Base-by-base conservation (phyloP, 2,797 vertebrate species). In the Arrhamphus sclerolepis region DNA sequence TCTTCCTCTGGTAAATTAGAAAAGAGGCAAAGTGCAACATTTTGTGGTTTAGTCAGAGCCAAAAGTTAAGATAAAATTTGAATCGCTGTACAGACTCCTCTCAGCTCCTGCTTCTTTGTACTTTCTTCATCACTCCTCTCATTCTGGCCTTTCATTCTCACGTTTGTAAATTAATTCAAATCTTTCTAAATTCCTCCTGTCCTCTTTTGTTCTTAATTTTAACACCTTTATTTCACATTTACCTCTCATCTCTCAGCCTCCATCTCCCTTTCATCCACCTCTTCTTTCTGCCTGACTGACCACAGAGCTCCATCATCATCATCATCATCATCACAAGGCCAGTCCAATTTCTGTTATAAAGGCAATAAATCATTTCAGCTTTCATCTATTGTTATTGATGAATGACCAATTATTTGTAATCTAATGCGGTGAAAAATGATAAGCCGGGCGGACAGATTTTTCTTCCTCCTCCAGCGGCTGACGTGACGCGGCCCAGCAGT, bases 351-450 rank as follows among this genome's bases (percentile, higher is more conserved):
- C 78, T 71, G 57, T 56, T 64, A 89, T 82, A 91, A 94, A 89
- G 88, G 95, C 93, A 93, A 98, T 99, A 98, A 98, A 98, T 99
- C 97, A 99, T 94, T 95, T 93, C 94, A 95, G 89, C 94, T 96
- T 94, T 96, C 96, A 95, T 96, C 95, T 94, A 95, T 95, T 95
- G 95, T 96, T 97, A 97, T 96, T 98, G 96, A 99, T 97, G 95
- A 98, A 97, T 91, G 94, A 93, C 94, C 95, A 96, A 96, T 97
- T 98, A 98, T 98, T 97, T 97, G 95, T 96, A 95, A 94, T 96
- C 95, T 96, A 96, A 96, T 97, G 92, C 91, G 91, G 90, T 70
- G 77, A 94, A 91, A 96, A 97, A 97, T 92, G 94, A 95, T 96
- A 94, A 96, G 94, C 94, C 93, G 82, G 91, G 34, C 91, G 95